Base-by-base conservation (phyloP, 37 sponge, comb jelly and placozoan genomes). In the Theonella swinhoei region DNA sequence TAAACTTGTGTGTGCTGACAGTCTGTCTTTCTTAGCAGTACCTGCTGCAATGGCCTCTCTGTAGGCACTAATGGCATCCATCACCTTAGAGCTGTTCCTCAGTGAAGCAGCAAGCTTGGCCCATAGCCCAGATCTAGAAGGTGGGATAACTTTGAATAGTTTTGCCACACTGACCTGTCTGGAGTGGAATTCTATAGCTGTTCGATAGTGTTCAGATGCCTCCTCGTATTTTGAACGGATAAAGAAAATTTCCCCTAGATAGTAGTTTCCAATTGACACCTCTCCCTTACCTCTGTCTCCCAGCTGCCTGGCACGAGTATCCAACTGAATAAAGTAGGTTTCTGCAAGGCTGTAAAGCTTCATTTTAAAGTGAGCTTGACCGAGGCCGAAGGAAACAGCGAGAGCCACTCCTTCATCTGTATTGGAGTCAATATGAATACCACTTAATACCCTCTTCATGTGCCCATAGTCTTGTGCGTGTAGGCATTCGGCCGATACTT, bases 291-390 rank as follows among this genome's bases (percentile, higher is more conserved):
- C 14, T 22, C 4, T 22, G 0, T 63, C 42, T 19, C 40, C 68
- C 24, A 39, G 25, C 30, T 3, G 3, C 8, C 33, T 62, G 29
- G 62, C 41, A 22, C 42, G 34, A 3, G 70, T 11, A 0, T 74
- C 58, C 54, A 86, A 37, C 0, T 61, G 4, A 25, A 20, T 25
- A 35, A 91, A 86, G 31, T 54, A 29, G 11, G 59, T 4, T 3
- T 30, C 81, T 17, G 91, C 64, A 22, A 29, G 36, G 11, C 32
- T 26, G 39, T 78, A 86, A 5, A 70, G 41, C 32, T 33, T 26
- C 4, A 86, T 36, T 81, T 86, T 91, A 54, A 68, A 86, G 76
- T 91, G 38, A 34, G 87, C 91, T 30, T 85, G 31, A 14, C 87
- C 87, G 3, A 59, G 42, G 24, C 91, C 91, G 64, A 91, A 86